Base-by-base conservation (phyloP, 1,140 invertebrate genomes). In the Protaetia brevitarsis region DNA sequence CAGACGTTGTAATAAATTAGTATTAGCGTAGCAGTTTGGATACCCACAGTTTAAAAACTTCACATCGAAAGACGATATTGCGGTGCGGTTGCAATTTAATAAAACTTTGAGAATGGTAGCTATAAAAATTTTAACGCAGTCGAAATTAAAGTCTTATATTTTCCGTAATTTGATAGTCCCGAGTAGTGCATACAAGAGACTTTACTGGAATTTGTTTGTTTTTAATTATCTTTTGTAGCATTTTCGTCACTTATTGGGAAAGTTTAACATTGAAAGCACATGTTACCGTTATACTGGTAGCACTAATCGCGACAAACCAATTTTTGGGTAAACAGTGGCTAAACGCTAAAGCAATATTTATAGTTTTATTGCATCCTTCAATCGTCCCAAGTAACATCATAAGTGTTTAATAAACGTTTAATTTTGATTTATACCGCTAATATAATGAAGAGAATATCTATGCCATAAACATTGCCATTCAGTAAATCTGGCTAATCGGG, bases 131-230 rank as follows among this genome's bases (percentile, higher is more conserved):
- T 13, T 3, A 45, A 23, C 16, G 3, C 13, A 45, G 10, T 21
- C 16, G 13, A 45, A 45, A 45, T 45, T 45, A 45, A 45, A 45
- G n/a, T 45, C 41, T 45, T 45, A 45, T 45, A 45, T 45, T 45
- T 45, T 4, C 13, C 41, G 41, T 45, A 45, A 45, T 19, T 45
- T 45, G 16, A 45, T 45, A 45, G 16, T 45, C 34, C n/a, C 34
- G 34, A 37, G n/a, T 37, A 37, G 10, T 37, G 5, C 4, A 8
- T 16, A 16, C 34, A 45, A 19, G 41, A 3, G 41, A 16, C 16
- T 3, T 16, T 45, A 45, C 3, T 8, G 10, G 10, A 45, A 45
- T 19, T 13, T 45, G 41, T 45, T 45, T 8, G 41, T 45, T 19
- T 45, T 19, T 45, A 45, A 45, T 45, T 45, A 45, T 45, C 41